Percentiles rank a stretch among this genome's conserved stretches.
Conservation (phyloP, 1,140 invertebrate species). For the Lordiphosa collinella region DNA sequence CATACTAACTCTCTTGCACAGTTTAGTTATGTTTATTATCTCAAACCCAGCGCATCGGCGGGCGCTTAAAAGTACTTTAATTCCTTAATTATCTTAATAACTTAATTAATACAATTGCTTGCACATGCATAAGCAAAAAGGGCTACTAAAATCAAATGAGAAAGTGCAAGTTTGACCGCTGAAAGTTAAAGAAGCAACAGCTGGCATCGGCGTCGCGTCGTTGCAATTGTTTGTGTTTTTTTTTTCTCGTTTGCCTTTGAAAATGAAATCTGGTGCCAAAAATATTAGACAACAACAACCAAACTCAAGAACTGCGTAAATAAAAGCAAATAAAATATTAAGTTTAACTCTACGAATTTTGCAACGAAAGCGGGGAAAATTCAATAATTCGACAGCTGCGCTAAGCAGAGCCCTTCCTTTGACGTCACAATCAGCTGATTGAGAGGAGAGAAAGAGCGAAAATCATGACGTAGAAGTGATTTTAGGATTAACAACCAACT, state of each 20-base stretch:
- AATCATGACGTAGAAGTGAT: constrained; percentile 17
- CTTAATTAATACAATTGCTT: constrained; percentile 6
- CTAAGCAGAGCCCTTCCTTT: constrained; percentile 29
- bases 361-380: constrained; percentile 35
- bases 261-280: constrained; percentile 29
- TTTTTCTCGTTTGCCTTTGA: constrained; percentile 7
- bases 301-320: constrained; percentile 45
- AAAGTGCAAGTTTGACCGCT: background rate
- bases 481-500: background rate
- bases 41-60: constrained; percentile 21
- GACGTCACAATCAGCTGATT: constrained; percentile 55
- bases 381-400: constrained; percentile 40
- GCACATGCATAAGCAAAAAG: constrained; percentile 7
- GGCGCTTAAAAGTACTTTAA: background rate
- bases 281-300: constrained; percentile 17
- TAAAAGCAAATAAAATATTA: constrained; percentile 26
- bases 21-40: too few relatives aligned
- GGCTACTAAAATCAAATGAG: background rate
- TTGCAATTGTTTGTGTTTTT: background rate
- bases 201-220: background rate
- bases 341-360: constrained; percentile 6
- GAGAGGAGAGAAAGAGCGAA: background rate
- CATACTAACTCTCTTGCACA: constrained; percentile 3
- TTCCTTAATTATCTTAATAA: constrained; percentile 5
- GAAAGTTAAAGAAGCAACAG: constrained; percentile 13